Evolutionary conservation across 2,888 invertebrate genomes (phyloP).

Genomic region (Anorthoa munda): DNA sequence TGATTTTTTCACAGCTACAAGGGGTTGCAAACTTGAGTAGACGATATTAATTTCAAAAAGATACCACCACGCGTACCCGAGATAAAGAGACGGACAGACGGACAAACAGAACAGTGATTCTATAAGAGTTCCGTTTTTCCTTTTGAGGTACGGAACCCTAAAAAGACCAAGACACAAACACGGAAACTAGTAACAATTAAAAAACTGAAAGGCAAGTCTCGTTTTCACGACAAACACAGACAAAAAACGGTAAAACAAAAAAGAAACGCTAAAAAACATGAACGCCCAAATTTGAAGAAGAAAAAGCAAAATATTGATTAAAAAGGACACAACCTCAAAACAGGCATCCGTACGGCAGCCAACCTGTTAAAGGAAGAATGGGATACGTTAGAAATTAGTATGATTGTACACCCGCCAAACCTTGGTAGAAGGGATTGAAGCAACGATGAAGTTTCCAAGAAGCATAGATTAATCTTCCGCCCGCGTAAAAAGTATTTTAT

Average conservation of each 20-base stretch:
- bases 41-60: too few relatives aligned
- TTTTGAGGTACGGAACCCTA: too few relatives aligned
- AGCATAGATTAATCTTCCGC: too few relatives aligned
- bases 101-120: too few relatives aligned
- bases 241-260: not conserved
- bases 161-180: not conserved
- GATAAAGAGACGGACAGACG: too few relatives aligned
- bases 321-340: slow-evolving; percentile 17
- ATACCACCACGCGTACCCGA: too few relatives aligned
- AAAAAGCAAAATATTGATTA: not conserved
- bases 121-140: too few relatives aligned
- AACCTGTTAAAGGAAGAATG: slow-evolving; percentile 33
- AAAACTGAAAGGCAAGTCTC: not conserved
- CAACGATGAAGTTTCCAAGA: too few relatives aligned
- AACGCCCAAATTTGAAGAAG: not conserved
- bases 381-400: not conserved
- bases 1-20: too few relatives aligned
- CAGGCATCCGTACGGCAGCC: slow-evolving; percentile 31
- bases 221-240: not conserved
- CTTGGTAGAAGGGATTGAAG: not conserved
- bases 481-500: too few relatives aligned
- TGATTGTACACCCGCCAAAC: not conserved
- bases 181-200: not conserved
- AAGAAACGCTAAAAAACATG: not conserved
- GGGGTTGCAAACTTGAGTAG: too few relatives aligned